phyloP scores from a whole-genome alignment of 2,797 vertebrate genomes.

The Myotis myotis region DNA sequence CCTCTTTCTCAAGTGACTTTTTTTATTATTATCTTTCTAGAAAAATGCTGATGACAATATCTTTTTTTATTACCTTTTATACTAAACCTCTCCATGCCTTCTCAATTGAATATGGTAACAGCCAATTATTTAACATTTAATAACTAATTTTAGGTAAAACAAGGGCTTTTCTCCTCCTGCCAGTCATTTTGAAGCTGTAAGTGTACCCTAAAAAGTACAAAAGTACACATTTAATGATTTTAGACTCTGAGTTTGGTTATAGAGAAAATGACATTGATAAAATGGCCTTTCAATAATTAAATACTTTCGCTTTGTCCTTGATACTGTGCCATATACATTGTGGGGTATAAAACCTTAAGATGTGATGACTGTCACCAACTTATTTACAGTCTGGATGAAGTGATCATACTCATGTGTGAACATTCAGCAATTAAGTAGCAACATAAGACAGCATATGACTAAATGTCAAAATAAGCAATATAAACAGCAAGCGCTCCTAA shows the following conservation, averaged over 20 bases:
- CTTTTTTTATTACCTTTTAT: conserved; percentile 58
- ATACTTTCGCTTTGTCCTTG: not conserved
- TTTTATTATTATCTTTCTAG: conserved; percentile 54
- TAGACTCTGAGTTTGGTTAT: conserved; percentile 27
- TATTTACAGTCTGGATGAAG: not conserved
- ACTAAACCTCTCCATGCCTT: not conserved
- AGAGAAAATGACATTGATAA: not conserved
- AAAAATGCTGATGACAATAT: conserved; percentile 64
- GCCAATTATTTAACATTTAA: conserved; percentile 54
- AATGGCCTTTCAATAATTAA: not conserved
- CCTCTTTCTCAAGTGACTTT: conserved; percentile 50
- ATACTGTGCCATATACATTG: not conserved
- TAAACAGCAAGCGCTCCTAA: not conserved
- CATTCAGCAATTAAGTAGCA: not conserved
- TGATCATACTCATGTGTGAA: not conserved
- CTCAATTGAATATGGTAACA: conserved; percentile 29
- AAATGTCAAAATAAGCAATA: not conserved
- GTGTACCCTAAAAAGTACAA: conserved; percentile 25
- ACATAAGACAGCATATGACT: not conserved
- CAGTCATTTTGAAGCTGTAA: not conserved
- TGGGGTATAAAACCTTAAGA: not conserved
- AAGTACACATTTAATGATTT: not conserved
- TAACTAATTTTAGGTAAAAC: conserved; percentile 46
- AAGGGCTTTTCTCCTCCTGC: not conserved
- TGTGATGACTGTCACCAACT: not conserved